Conservation (phyloP, 2,113 vertebrate genomes). For the Pungitius pungitius region DNA sequence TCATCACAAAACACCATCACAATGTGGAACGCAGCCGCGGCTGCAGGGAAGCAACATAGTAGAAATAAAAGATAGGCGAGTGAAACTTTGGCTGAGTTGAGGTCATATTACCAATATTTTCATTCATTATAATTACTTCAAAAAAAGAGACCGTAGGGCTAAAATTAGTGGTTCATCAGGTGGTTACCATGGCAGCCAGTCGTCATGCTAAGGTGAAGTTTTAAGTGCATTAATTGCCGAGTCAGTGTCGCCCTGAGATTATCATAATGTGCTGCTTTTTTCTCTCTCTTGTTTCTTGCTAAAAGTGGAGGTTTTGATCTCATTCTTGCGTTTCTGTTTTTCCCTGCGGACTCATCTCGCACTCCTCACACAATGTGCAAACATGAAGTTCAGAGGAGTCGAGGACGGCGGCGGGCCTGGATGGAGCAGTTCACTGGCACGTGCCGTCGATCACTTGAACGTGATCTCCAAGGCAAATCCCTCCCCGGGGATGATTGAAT, state of each 20-base stretch:
- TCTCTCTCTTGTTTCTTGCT: no score
- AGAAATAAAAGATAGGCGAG: not conserved
- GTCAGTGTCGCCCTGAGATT: no score
- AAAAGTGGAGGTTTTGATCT: no score
- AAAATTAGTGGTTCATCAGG: not conserved
- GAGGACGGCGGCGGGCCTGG: constrained; percentile 35
- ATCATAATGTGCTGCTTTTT: no score
- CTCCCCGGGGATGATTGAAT: constrained; percentile 64
- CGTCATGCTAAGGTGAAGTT: no score
- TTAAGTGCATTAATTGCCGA: no score
- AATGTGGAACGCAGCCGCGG: not conserved
- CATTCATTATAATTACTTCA: no score
- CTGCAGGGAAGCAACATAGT: not conserved
- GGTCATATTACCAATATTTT: not conserved
- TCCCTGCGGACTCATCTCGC: no score
- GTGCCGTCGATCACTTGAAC: constrained; percentile 52
- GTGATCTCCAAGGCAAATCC: constrained; percentile 55
- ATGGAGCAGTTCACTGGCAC: constrained; percentile 27
- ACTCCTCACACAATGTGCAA: constrained; percentile 7
- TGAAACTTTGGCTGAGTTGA: not conserved
- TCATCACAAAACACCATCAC: not conserved
- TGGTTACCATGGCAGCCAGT: not conserved
- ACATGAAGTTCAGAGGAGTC: constrained; percentile 32
- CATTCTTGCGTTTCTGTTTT: no score
- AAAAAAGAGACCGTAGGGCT: not conserved